Percentiles rank a stretch among this genome's conserved stretches.
These are phyloP conservation scores for Rhamphomyia laevipes DNA, from an alignment of 2,888 invertebrate species.

Conservation along the genomic window DNA sequence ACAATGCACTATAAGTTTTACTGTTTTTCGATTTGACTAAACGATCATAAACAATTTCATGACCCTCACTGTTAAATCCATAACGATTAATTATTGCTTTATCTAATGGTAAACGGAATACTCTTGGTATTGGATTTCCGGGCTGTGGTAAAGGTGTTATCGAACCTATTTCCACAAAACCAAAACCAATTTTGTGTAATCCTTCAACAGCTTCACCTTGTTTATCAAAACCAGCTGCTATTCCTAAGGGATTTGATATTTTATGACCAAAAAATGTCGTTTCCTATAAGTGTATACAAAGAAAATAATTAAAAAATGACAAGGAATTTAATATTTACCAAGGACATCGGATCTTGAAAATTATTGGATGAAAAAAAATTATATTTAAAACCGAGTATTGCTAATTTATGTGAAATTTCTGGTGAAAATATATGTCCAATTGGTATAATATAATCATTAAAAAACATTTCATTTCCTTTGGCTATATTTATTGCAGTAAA, in stretches of 20 bases:
- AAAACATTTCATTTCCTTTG: conserved; percentile 68
- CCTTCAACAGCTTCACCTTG: conserved; percentile 84
- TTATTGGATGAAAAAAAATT: conserved; percentile 49
- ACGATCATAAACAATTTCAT: conserved; percentile 58
- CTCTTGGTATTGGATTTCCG: conserved; percentile 86
- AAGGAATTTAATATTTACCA: conserved; percentile 41
- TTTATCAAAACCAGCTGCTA: conserved; percentile 98
- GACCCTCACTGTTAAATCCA: conserved; percentile 94
- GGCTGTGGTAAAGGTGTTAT: conserved; percentile 88
- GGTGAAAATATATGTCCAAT: conserved; percentile 54
- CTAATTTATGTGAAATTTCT: conserved; percentile 72
- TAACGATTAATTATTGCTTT: conserved; percentile 86
- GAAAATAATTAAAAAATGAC: conserved; percentile 11
- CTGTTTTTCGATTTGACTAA: conserved; percentile 45
- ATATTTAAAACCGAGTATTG: conserved; percentile 64
- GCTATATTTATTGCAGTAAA: conserved; percentile 59
- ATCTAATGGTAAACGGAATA: conserved; percentile 79
- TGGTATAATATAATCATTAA: conserved; percentile 61
- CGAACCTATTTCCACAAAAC: conserved; percentile 92
- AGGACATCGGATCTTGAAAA: conserved; percentile 45
- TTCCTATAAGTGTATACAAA: conserved; percentile 40
- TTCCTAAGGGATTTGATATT: conserved; percentile 85
- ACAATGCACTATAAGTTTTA: conserved; percentile 45
- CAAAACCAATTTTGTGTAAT: conserved; percentile 75
- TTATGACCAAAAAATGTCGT: conserved; percentile 57